Conservation (phyloP, 2,797 vertebrate species). For the Erethizon dorsatum region DNA sequence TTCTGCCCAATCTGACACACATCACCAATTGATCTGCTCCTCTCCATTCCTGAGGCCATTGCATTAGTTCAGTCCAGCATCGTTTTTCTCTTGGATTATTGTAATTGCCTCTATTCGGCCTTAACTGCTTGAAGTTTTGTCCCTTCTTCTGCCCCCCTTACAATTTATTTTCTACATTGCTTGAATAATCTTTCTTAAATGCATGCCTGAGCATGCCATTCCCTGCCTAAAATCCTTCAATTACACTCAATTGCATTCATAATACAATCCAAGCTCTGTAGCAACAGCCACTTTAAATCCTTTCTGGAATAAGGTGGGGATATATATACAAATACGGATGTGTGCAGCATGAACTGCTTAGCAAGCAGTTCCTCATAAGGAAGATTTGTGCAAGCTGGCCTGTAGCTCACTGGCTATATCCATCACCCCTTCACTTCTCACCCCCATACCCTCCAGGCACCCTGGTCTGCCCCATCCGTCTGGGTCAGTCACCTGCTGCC, state of each 20-base stretch:
- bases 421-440: neutral
- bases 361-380: neutral
- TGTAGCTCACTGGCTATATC: neutral
- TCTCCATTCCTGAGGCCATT: neutral
- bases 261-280: slow-evolving; percentile 68
- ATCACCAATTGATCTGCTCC: neutral
- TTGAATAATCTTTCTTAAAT: slow-evolving; percentile 79
- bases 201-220: slow-evolving; percentile 78
- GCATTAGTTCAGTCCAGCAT: neutral
- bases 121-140: slow-evolving; percentile 62
- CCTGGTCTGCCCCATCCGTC: neutral
- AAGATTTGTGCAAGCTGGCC: neutral
- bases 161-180: slow-evolving; percentile 73
- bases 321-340: neutral
- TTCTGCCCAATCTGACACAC: neutral
- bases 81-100: slow-evolving; percentile 63
- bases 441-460: neutral
- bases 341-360: neutral
- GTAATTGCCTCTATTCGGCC: slow-evolving; percentile 73
- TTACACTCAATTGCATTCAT: slow-evolving; percentile 78
- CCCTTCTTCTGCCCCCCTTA: slow-evolving; percentile 40
- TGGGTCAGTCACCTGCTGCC: neutral
- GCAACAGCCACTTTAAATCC: slow-evolving; percentile 68
- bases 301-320: slow-evolving; percentile 60
- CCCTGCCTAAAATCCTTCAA: slow-evolving; percentile 79